Evolutionary conservation across 2,113 vertebrate genomes (phyloP), one percentile per base, ranked within the genome.

Genomic region (Lucifuga dentata): DNA sequence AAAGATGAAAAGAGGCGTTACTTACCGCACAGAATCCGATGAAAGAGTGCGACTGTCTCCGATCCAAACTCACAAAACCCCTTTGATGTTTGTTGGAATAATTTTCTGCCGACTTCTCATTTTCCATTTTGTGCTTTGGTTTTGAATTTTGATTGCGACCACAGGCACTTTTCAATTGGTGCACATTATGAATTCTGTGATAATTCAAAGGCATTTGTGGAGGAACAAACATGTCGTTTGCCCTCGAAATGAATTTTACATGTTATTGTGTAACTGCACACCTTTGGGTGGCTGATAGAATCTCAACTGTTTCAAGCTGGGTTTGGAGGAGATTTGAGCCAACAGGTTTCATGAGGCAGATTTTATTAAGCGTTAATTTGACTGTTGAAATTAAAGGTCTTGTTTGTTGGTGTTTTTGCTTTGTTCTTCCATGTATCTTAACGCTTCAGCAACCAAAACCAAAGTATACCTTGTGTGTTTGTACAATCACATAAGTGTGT

Each of bases 31-130:
- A 77, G 58, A 68, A 81, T 59, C 80, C 73, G 41, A 86, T 89
- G 73, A 86, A 88, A 52, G 69, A 63, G 76, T 45, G 9, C 40
- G 39, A 72, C 74, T 87, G 86, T 84, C 81, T 90, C 78, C 76
- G 48, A 85, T 92, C 78, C 81, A 86, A 81, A 90, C 81, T 84
- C 68, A 81, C 62, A 55, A 74, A 84, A 81, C 3, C 33, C 87
- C 86, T 91, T 91, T 92, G 87, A 90, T 91, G 85, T 91, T 77
- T 78, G 68, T 82, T 68, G 75, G 77, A 84, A 81, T 85, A 86
- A 85, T 88, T 79, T 76, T 85, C 79, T 90, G 75, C 81, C 79
- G 82, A 78, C 83, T 78, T 83, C 61, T 86, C 81, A 80, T 79
- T 85, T 86, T 85, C 68, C 65, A 81, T 84, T 85, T 86, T 76